Conservation (phyloP, 92 coral and sea anemone genomes). For the Porites cylindrica region DNA sequence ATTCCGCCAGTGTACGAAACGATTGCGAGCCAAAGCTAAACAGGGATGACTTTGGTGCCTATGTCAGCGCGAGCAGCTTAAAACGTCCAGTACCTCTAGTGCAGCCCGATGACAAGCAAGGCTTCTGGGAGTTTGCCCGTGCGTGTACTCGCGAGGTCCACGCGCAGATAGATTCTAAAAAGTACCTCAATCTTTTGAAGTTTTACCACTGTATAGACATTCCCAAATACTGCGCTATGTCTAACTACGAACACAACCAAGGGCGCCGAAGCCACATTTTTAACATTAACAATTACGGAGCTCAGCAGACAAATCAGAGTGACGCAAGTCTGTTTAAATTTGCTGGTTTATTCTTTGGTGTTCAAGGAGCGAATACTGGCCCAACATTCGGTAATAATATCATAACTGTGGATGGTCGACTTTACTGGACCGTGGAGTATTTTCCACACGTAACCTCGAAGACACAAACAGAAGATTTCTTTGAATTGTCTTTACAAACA, state of each 20-base stretch:
- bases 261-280: constrained; percentile 39
- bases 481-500: constrained; percentile 56
- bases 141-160: constrained; percentile 57
- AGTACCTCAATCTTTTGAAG: constrained; percentile 24
- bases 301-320: constrained; percentile 13
- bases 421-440: constrained; percentile 72
- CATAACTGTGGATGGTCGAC: constrained; percentile 66
- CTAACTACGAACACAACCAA: constrained; percentile 28
- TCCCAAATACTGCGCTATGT: constrained; percentile 34
- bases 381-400: constrained; percentile 56
- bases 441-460: constrained; percentile 60
- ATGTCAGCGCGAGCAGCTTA: constrained; percentile 20
- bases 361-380: constrained; percentile 54
- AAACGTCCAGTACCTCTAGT: constrained; percentile 22
- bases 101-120: constrained; percentile 1
- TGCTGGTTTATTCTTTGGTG: constrained; percentile 42
- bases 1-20: constrained; percentile 36
- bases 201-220: constrained; percentile 37
- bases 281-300: constrained; percentile 37
- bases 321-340: constrained; percentile 2
- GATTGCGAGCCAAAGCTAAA: constrained; percentile 38
- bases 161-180: constrained; percentile 43
- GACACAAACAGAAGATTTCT: constrained; percentile 58
- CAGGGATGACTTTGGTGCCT: constrained; percentile 37
- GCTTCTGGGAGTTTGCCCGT: constrained; percentile 51